Percentiles rank a stretch among this genome's conserved stretches.
These are phyloP conservation scores for Callionymus lyra DNA, from an alignment of 2,113 vertebrate genomes.

Conservation along the genomic window DNA sequence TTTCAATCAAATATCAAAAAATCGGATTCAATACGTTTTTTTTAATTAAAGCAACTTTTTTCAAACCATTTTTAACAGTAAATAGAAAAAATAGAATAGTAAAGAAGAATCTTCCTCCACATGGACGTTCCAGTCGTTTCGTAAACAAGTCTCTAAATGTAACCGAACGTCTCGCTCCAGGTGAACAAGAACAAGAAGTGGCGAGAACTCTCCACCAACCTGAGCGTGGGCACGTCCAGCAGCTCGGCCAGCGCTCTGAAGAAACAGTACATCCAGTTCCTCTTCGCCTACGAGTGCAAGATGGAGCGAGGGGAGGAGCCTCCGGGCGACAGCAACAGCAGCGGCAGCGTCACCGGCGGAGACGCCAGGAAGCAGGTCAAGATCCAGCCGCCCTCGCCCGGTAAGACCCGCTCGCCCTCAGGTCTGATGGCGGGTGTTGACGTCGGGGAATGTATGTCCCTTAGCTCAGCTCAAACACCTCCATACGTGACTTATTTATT, in stretches of 20 bases:
- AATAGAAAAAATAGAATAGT: no score
- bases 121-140: no score
- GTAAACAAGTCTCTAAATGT: no score
- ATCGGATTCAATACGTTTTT: no score
- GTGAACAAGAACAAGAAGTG: constrained; percentile 99
- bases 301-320: constrained; percentile 91
- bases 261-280: constrained; percentile 96
- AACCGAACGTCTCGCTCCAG: no score
- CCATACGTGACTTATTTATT: constrained; percentile 10
- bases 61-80: no score
- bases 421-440: constrained; percentile 28
- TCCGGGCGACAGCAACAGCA: constrained; percentile 78
- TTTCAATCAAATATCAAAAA: no score
- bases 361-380: constrained; percentile 90
- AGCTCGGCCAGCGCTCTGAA: constrained; percentile 89
- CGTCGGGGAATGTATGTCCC: no score
- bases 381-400: constrained; percentile 93
- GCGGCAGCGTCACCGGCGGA: constrained; percentile 60
- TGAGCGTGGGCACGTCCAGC: constrained; percentile 88
- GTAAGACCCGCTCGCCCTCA: constrained; percentile 57
- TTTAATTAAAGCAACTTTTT: no score
- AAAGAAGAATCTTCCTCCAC: no score
- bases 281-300: constrained; percentile 96
- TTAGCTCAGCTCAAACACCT: no score
- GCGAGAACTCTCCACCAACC: constrained; percentile 82